Percentiles rank a stretch among this genome's conserved stretches.
phyloP scores from a whole-genome alignment of 2,797 vertebrate genomes.

The Trematomus bernacchii region DNA sequence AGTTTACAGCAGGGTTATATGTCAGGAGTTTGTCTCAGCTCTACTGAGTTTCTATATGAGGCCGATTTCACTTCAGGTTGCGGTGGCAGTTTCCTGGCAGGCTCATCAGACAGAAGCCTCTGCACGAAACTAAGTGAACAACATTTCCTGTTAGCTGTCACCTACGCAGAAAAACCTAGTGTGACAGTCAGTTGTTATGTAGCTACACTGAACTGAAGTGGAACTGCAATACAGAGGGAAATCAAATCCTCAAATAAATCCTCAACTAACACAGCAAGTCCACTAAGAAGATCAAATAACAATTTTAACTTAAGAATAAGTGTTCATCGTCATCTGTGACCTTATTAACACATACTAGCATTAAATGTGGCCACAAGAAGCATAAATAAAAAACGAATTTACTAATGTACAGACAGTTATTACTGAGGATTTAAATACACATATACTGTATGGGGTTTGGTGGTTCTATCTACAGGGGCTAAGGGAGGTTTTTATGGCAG shows the following conservation, averaged over 20 bases:
- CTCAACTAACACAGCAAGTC: background rate
- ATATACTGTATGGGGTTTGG: conserved; percentile 1
- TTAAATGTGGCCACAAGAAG: conserved; percentile 9
- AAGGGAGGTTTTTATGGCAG: conserved; percentile 19
- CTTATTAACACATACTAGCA: conserved; percentile 40
- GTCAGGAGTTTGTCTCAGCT: conserved; percentile 40
- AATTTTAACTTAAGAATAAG: conserved; percentile 1
- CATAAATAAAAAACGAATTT: conserved; percentile 2
- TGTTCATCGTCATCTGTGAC: conserved; percentile 35
- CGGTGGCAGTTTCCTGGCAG: conserved; percentile 83
- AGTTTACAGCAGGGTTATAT: conserved; percentile 25
- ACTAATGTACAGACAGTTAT: background rate
- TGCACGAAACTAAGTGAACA: conserved; percentile 72
- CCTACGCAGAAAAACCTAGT: conserved; percentile 48
- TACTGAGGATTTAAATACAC: background rate
- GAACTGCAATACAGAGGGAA: conserved; percentile 4
- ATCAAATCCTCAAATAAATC: conserved; percentile 10
- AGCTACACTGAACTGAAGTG: conserved; percentile 7
- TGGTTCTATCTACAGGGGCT: conserved; percentile 29
- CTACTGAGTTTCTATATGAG: conserved; percentile 66
- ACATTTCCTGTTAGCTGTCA: conserved; percentile 82
- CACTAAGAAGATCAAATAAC: conserved; percentile 21
- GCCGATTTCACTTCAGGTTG: conserved; percentile 83
- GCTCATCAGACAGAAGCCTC: conserved; percentile 66
- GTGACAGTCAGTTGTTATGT: conserved; percentile 33